Percentiles rank a stretch among this genome's conserved stretches.
These are phyloP conservation scores for Tinea pellionella DNA, from an alignment of 2,888 invertebrate genomes.

Conservation along the genomic window DNA sequence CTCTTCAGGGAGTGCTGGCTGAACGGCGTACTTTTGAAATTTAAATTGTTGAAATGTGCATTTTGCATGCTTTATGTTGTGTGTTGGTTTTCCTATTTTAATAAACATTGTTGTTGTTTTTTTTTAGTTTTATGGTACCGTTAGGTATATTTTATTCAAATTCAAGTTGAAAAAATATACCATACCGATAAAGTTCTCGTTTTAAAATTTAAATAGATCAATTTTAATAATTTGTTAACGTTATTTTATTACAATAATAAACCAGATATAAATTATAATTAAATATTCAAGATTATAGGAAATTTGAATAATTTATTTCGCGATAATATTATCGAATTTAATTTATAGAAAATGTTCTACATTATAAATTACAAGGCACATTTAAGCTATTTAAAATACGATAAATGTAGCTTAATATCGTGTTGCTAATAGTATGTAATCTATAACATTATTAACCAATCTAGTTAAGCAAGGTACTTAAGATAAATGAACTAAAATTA, in stretches of 20 bases:
- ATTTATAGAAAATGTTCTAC: not conserved
- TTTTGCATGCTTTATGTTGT: slow-evolving; percentile 7
- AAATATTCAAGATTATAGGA: too few relatives aligned
- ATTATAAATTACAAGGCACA: not conserved
- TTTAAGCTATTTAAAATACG: not conserved
- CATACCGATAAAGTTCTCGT: too few relatives aligned
- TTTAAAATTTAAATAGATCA: too few relatives aligned
- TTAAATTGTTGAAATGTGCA: slow-evolving; percentile 13
- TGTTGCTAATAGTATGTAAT: not conserved
- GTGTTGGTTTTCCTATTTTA: not conserved
- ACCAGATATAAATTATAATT: too few relatives aligned
- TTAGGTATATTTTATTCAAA: not conserved
- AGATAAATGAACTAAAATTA: not conserved
- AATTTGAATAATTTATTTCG: too few relatives aligned
- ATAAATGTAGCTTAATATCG: not conserved
- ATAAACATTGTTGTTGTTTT: slow-evolving; percentile 9
- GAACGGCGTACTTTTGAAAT: slow-evolving; percentile 9
- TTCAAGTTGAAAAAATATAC: too few relatives aligned
- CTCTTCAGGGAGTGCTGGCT: slow-evolving; percentile 13
- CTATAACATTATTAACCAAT: slow-evolving; percentile 11
- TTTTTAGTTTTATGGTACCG: not conserved
- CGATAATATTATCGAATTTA: too few relatives aligned
- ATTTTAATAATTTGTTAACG: too few relatives aligned
- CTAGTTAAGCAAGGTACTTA: not conserved
- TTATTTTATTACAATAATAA: too few relatives aligned